Evolutionary conservation across 1,140 invertebrate species (phyloP), one percentile per base, ranked within the genome.

Genomic region (Panonychus citri): DNA sequence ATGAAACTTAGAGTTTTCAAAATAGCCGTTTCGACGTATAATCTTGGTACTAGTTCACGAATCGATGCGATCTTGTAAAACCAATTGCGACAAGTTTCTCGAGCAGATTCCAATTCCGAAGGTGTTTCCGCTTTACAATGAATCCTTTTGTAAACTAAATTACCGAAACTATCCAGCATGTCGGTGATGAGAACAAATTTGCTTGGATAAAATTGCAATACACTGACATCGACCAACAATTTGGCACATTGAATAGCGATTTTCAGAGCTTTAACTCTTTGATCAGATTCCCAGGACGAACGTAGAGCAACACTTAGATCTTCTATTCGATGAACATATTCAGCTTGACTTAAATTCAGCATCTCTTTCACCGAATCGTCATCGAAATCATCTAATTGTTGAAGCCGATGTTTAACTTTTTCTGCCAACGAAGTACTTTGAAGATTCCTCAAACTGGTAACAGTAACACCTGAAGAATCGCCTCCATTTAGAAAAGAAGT

Each of bases 21-120:
- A 58, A 96, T 79, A 10, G 89, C 81, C 72, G 88, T 81, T 76
- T 96, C 90, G 59, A 95, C 80, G 69, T 91, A 95, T 10, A 97
- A 73, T 52, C 64, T 74, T n/a, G 91, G 90, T 24, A 97, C 75
- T 15, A 97, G 69, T 73, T 97, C 93, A 65, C 90, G 75, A 60
- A 97, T 95, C 1, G 90, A 95, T 1, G 90, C 86, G 67, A 96
- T 91, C 76, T 97, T 97, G 70, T 87, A 95, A 71, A 96, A 91
- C 93, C 93, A 97, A 75, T 97, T 97, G 58, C 85, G 78, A 68
- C 90, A 94, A 10, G 88, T 96, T 72, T 97, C 91, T 57, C 59
- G 52, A 43, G 50, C 37, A 59, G 48, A 37, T 50, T 55, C 59
- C 3, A 53, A 24, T 4, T 26, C 53, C 62, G 59, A 21, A 25